Percentiles rank a stretch among this genome's conserved stretches.
Evolutionary conservation across 2,797 vertebrate species (phyloP).

Genomic region (Phataginus tricuspis): DNA sequence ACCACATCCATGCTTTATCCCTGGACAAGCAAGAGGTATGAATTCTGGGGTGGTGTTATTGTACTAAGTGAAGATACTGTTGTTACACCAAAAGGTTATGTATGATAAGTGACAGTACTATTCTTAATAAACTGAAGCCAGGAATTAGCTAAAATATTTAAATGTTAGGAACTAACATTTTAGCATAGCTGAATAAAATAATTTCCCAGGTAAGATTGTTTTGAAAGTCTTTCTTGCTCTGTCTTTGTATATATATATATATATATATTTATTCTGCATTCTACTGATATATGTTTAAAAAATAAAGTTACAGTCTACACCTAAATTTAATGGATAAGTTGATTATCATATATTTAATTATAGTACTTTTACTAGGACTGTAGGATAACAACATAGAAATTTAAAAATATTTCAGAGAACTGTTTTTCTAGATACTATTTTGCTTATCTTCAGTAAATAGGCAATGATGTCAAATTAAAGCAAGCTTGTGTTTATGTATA

Average conservation of each 20-base stretch:
- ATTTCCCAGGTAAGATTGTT: neutral
- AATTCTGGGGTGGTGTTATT: neutral
- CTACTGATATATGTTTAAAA: conserved; percentile 28
- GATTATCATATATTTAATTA: conserved; percentile 40
- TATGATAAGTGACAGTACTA: neutral
- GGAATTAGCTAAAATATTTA: conserved; percentile 47
- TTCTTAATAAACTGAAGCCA: conserved; percentile 37
- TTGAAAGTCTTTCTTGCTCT: neutral
- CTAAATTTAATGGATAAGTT: conserved; percentile 58
- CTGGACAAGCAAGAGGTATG: neutral
- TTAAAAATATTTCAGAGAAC: conserved; percentile 38
- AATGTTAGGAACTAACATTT: neutral
- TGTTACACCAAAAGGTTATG: neutral
- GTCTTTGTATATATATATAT: neutral
- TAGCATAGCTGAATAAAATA: conserved; percentile 5
- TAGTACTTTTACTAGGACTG: neutral
- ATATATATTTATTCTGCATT: neutral
- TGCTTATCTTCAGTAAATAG: conserved; percentile 31
- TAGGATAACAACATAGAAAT: neutral
- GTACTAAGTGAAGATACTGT: neutral
- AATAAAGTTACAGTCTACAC: conserved; percentile 36
- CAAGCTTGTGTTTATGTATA: neutral
- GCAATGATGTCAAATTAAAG: conserved; percentile 35
- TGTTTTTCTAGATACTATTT: conserved; percentile 2
- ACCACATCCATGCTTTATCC: conserved; percentile 11